A percentile compares a stretch with the other conserved stretches of the same genome.
These are phyloP conservation scores for Pediacus dermestoides DNA, from an alignment of 2,888 invertebrate species.

Conservation along the genomic window DNA sequence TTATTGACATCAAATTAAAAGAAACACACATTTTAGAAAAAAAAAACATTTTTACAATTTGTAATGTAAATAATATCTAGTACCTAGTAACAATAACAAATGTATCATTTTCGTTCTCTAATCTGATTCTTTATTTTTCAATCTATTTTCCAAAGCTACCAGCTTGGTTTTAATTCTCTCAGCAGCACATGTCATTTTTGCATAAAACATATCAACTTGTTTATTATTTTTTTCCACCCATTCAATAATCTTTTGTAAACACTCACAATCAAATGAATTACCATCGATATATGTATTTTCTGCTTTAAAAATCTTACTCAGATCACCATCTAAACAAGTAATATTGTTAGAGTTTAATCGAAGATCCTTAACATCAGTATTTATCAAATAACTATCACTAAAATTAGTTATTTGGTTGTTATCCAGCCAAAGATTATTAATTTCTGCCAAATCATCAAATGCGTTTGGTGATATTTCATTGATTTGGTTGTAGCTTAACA, in stretches of 20 bases:
- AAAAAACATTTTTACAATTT: too few species aligned
- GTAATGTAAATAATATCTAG: too few species aligned
- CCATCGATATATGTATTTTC: constrained; percentile 30
- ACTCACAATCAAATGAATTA: constrained; percentile 34
- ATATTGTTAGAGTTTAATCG: constrained; percentile 32
- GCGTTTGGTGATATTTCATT: constrained; percentile 27
- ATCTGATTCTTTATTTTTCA: too few species aligned
- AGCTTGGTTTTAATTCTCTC: constrained; percentile 30
- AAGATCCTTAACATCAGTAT: constrained; percentile 28
- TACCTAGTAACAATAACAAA: too few species aligned
- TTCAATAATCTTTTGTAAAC: constrained; percentile 29
- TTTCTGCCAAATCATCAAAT: constrained; percentile 29
- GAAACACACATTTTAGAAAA: too few species aligned
- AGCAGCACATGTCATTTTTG: constrained; percentile 33
- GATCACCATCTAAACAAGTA: constrained; percentile 29
- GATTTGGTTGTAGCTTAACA: constrained; percentile 36
- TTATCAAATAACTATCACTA: constrained; percentile 24
- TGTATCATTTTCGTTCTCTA: too few species aligned
- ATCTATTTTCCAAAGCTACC: constrained; percentile 25
- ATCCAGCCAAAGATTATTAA: constrained; percentile 37
- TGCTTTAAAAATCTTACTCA: constrained; percentile 30
- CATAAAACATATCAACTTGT: constrained; percentile 26
- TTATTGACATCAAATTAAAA: too few species aligned
- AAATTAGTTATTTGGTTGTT: constrained; percentile 30
- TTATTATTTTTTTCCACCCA: constrained; percentile 28